Conservation (phyloP, 2,113 vertebrate genomes). For the Serilophus lunatus region DNA sequence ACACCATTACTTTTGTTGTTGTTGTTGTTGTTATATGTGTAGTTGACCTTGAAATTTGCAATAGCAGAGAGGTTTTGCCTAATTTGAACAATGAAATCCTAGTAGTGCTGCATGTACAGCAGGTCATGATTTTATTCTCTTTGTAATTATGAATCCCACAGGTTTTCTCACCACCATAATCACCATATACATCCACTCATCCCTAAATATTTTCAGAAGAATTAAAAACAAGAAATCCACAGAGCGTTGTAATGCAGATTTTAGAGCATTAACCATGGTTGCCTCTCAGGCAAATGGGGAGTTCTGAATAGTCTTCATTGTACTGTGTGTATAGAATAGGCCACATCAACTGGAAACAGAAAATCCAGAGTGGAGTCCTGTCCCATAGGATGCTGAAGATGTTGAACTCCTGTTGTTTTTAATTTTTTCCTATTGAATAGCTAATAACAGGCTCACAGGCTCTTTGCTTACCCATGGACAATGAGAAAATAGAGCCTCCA, state of each 20-base stretch:
- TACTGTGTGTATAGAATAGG: background rate
- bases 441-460: background rate
- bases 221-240: background rate
- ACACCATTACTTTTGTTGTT: background rate
- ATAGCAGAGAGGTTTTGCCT: background rate
- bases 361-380: background rate
- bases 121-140: background rate
- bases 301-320: background rate
- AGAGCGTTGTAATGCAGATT: slow-evolving; percentile 5
- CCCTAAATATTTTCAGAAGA: slow-evolving; percentile 4
- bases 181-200: background rate
- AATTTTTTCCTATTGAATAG: background rate
- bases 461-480: background rate
- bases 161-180: background rate
- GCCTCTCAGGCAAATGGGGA: background rate
- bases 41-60: background rate
- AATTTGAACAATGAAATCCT: background rate
- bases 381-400: background rate
- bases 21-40: background rate
- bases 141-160: background rate
- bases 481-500: background rate
- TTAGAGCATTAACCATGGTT: background rate
- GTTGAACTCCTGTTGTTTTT: background rate
- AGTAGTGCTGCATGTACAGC: background rate
- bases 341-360: background rate